phyloP scores from a whole-genome alignment of 2,113 vertebrate species.

The Eurypyga helias region DNA sequence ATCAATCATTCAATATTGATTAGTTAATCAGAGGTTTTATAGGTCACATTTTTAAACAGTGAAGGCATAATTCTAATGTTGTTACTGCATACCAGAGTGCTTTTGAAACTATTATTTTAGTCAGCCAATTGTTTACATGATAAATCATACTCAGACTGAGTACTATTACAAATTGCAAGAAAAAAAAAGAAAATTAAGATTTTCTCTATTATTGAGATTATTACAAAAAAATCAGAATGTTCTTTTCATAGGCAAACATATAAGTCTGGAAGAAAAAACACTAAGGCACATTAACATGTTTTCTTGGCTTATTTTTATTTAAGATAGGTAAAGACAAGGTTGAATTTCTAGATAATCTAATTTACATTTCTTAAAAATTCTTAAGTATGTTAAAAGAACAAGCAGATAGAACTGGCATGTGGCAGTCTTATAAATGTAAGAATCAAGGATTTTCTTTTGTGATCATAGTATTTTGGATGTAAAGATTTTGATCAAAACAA shows the following conservation, averaged over 20 bases:
- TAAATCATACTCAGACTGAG: not conserved
- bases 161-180: not conserved
- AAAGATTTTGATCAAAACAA: not conserved
- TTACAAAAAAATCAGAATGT: not conserved
- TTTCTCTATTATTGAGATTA: not conserved
- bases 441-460: not conserved
- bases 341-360: not conserved
- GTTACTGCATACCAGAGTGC: not conserved
- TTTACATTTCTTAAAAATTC: not conserved
- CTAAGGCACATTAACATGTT: not conserved
- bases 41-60: not conserved
- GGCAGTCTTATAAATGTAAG: not conserved
- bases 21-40: not conserved
- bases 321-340: not conserved
- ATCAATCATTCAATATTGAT: not conserved
- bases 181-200: accelerated
- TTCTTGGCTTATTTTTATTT: not conserved
- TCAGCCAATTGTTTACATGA: not conserved
- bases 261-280: not conserved
- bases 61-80: not conserved
- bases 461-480: not conserved
- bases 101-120: not conserved
- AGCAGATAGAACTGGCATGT: not conserved
- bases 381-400: not conserved
- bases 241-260: not conserved